Conservation (phyloP, 2,113 vertebrate species). For the Thamnaconus septentrionalis region DNA sequence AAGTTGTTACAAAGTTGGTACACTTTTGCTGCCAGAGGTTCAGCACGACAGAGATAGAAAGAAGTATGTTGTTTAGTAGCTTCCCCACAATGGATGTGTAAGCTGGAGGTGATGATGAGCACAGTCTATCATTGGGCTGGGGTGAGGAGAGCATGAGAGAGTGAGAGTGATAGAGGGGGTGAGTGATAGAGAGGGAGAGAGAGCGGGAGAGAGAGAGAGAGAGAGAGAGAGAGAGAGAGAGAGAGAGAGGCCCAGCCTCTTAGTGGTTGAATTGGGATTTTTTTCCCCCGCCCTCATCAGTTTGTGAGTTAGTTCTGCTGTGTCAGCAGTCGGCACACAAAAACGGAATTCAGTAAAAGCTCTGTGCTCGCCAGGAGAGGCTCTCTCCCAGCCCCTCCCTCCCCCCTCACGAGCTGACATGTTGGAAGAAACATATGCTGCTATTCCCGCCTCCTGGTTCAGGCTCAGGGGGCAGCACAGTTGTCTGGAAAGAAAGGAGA, state of each 20-base stretch:
- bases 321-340: conserved; percentile 79
- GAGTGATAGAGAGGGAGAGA: too few relatives aligned
- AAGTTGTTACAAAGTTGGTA: too few relatives aligned
- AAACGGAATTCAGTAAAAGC: conserved; percentile 80
- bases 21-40: background rate
- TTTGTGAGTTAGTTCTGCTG: conserved; percentile 75
- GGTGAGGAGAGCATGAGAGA: conserved; percentile 35
- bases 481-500: conserved; percentile 55
- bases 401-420: conserved; percentile 72
- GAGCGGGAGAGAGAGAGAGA: conserved; percentile 32
- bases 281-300: conserved; percentile 67
- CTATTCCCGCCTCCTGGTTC: conserved; percentile 75
- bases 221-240: too few relatives aligned
- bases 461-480: conserved; percentile 67
- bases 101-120: conserved; percentile 75
- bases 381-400: conserved; percentile 67
- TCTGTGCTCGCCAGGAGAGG: conserved; percentile 66
- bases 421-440: conserved; percentile 80
- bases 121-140: conserved; percentile 71
- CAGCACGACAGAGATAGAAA: background rate
- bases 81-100: conserved; percentile 30
- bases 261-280: conserved; percentile 69
- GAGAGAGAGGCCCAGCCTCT: conserved; percentile 69
- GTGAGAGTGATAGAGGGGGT: too few relatives aligned
- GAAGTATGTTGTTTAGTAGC: conserved; percentile 33